These are phyloP conservation scores for Cossypha niveicapilla DNA, from an alignment of 2,797 vertebrate species.

Conservation along the genomic window DNA sequence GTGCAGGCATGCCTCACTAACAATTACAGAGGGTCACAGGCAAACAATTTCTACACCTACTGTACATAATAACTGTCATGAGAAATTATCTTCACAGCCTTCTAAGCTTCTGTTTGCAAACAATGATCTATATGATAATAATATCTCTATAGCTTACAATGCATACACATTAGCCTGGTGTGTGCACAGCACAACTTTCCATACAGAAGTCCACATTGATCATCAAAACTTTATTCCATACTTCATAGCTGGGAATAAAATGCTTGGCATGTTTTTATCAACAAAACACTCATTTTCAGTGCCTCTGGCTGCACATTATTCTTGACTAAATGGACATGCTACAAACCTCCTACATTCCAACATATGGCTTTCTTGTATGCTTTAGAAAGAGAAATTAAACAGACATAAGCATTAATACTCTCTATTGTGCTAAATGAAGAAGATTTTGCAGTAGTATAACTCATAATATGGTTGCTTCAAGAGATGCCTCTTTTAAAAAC, in stretches of 20 bases:
- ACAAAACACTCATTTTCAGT: not conserved
- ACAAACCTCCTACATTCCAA: constrained; percentile 16
- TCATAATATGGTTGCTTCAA: not conserved
- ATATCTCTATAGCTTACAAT: constrained; percentile 10
- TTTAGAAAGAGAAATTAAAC: constrained; percentile 28
- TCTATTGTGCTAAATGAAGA: not conserved
- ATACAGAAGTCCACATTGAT: not conserved
- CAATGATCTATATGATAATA: constrained; percentile 48
- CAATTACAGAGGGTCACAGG: constrained; percentile 34
- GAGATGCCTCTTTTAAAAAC: not conserved
- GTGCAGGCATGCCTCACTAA: constrained; percentile 14
- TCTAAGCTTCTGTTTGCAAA: constrained; percentile 36
- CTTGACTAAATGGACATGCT: constrained; percentile 34
- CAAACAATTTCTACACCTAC: constrained; percentile 49
- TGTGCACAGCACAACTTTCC: not conserved
- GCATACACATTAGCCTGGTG: not conserved
- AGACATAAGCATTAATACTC: not conserved
- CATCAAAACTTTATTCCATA: constrained; percentile 21
- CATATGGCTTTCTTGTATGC: not conserved
- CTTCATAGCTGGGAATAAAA: constrained; percentile 18
- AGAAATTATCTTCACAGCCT: constrained; percentile 52
- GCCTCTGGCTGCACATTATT: constrained; percentile 35
- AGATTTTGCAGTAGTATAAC: not conserved
- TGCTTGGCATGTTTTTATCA: not conserved
- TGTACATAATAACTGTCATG: constrained; percentile 57